Base-by-base conservation (phyloP, 2,113 vertebrate species). In the Alouatta palliata region DNA sequence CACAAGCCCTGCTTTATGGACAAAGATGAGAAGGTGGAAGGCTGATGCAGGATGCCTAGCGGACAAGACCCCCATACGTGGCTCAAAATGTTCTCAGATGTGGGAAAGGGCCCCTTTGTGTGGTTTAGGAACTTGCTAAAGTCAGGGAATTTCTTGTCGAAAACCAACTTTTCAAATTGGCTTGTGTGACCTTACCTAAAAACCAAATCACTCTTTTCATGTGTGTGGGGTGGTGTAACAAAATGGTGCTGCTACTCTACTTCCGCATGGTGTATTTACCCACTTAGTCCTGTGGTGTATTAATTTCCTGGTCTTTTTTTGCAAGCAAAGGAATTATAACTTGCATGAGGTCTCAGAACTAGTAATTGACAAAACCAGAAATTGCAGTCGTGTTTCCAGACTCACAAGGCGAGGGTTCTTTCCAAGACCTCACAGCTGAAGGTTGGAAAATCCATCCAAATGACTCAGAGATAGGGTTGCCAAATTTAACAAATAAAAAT, bases 401-500 rank as follows among this genome's bases (percentile, higher is more conserved):
- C 12, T 54, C 32, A 61, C 87, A 54, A 6, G n/a, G 64, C 45
- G 23, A 71, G 23, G 21, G 43, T 37, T 96, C 20, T 70, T 77
- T 54, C 52, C 4, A 71, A 70, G 25, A 35, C 17, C 58, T 92
- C n/a, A 45, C 0, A 47, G 56, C 40, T 19, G 58, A 40, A 17
- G 6, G 3, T 32, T 87, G 56, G 82, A 91, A 91, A 94, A 82
- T 43, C 20, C 40, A 37, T 49, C 47, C 83, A 87, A 21, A 76
- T 21, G 11, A 45, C n/a, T 35, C 20, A 56, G 76, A 82, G 75
- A 83, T 23, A 70, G 16, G 25, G 17, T 35, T 79, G 30, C 45
- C 76, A 49, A 47, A 79, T 79, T 49, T 61, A 83, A 68, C 19
- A 87, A 66, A 56, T 87, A 66, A 86, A 81, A 94, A 82, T 27